These are phyloP conservation scores for Varanus salvator DNA, from an alignment of 2,113 vertebrate genomes.

Conservation along the genomic window DNA sequence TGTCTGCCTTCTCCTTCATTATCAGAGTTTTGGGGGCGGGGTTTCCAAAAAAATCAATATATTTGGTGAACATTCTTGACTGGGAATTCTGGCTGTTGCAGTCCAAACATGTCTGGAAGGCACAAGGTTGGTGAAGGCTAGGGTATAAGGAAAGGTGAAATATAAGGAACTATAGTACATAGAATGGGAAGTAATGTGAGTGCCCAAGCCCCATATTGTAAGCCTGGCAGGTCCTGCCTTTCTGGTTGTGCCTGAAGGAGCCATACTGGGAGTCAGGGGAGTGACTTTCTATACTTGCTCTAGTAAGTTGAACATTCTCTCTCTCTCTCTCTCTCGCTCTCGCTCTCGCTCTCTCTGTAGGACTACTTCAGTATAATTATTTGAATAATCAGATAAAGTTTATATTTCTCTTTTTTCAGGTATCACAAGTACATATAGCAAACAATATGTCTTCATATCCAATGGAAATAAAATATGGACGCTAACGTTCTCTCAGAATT, in stretches of 20 bases:
- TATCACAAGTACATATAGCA: slow-evolving; percentile 82
- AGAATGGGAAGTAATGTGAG: background rate
- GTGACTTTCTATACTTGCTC: background rate
- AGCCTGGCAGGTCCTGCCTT: background rate
- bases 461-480: slow-evolving; percentile 91
- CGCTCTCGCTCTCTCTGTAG: background rate
- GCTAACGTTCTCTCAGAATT: slow-evolving; percentile 77
- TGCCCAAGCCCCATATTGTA: background rate
- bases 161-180: background rate
- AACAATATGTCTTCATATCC: slow-evolving; percentile 82
- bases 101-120: background rate
- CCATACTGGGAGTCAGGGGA: background rate
- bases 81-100: background rate
- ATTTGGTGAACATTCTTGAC: background rate
- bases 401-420: slow-evolving; percentile 74
- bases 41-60: background rate
- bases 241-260: background rate
- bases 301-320: background rate
- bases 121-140: no score
- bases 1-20: background rate
- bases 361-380: background rate
- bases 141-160: background rate
- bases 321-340: no score
- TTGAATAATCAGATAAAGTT: slow-evolving; percentile 8
- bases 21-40: background rate